Evolutionary conservation across 2,888 invertebrate species (phyloP).

Genomic region (Candidula unifasciata): DNA sequence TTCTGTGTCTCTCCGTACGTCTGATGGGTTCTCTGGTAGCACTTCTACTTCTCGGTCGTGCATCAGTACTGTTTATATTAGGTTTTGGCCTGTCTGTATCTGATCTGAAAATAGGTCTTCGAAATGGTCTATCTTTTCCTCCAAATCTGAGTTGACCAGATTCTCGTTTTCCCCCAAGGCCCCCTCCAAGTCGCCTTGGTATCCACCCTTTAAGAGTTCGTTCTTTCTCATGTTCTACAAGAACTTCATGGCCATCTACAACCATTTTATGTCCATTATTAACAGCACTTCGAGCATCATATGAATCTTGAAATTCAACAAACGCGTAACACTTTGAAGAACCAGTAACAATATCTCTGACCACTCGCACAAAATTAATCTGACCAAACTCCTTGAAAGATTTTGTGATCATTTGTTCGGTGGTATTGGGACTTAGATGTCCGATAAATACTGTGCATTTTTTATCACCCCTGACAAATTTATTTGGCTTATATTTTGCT

Average conservation of each 20-base stretch:
- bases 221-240: slow-evolving; percentile 88
- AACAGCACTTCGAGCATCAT: slow-evolving; percentile 83
- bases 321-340: slow-evolving; percentile 90
- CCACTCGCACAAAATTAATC: slow-evolving; percentile 83
- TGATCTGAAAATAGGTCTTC: slow-evolving; percentile 67
- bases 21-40: slow-evolving; percentile 16
- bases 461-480: slow-evolving; percentile 83
- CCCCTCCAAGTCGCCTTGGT: slow-evolving; percentile 90
- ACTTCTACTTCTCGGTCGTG: slow-evolving; percentile 19
- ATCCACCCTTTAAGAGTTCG: slow-evolving; percentile 86
- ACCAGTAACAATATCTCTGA: slow-evolving; percentile 90
- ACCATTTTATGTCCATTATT: slow-evolving; percentile 81
- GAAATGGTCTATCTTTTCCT: slow-evolving; percentile 87
- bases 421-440: slow-evolving; percentile 84
- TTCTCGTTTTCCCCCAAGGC: slow-evolving; percentile 90
- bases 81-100: not conserved
- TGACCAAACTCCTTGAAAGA: slow-evolving; percentile 82
- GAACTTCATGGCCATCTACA: slow-evolving; percentile 84
- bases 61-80: not conserved
- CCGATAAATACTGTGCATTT: slow-evolving; percentile 87
- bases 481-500: slow-evolving; percentile 78
- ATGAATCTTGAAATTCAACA: slow-evolving; percentile 85
- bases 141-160: slow-evolving; percentile 93
- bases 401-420: slow-evolving; percentile 81
- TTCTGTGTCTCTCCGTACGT: slow-evolving; percentile 16